Evolutionary conservation across 2,113 vertebrate species (phyloP), one percentile per base, ranked within the genome.

Genomic region (Microtus montanus): DNA sequence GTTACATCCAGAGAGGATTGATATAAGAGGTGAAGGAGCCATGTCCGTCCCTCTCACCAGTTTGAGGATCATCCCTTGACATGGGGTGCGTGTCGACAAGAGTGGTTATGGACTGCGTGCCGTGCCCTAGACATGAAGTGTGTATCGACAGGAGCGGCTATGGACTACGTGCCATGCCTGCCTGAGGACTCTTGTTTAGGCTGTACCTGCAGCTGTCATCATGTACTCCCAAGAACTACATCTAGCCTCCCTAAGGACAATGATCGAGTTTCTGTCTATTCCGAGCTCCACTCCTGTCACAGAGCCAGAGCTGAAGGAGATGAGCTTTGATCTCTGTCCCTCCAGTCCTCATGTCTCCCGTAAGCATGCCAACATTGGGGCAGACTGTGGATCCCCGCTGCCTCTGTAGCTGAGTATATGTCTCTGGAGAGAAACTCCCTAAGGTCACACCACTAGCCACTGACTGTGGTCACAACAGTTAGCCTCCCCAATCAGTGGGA

Each of bases 391-490:
- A 64, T 41, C 38, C 38, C 5, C 71, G 20, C 5, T 66, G 35
- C 61, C 82, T 28, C 82, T 52, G 30, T 47, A 47, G 17, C 30
- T 86, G 66, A 85, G 7, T n/a, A 77, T 2, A 14, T 3, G n/a
- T 64, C 33, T 93, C 86, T 63, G 2, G 13, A 47, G 10, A 92
- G 12, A 88, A n/a, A 66, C 41, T 61, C 52, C 38, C 71, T 74
- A 85, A 63, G 44, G 71, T 63, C 82, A 78, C 82, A 78, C 20
- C 9, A 41, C 26, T 44, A 64, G 30, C 13, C 61, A 38, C 41
- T 38, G 9, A 95, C 54, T 28, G 87, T 73, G 26, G 13, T n/a
- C 35, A 80, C 89, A 26, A 82, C 64, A 77, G 52, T 94, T 35
- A 70, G 5, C 66, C 3, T 78, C 24, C 95, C 86, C 61, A 80